Conservation (phyloP, 2,888 invertebrate genomes). For the Conops quadrifasciatus region DNA sequence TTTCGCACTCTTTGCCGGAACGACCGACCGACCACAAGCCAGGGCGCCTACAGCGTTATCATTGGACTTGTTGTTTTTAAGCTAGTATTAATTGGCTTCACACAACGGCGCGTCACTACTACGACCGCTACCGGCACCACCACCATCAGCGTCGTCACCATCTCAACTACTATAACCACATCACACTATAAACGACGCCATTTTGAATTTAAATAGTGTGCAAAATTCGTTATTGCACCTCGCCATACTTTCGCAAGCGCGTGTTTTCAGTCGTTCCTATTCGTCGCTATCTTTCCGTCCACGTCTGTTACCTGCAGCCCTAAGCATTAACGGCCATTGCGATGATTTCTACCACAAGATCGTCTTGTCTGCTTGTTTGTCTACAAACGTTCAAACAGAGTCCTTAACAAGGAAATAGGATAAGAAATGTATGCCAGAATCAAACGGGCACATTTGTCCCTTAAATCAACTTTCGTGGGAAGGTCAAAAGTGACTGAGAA, state of each 20-base stretch:
- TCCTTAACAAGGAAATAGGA: no score
- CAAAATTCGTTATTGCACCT: constrained; percentile 42
- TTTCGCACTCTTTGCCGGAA: constrained; percentile 27
- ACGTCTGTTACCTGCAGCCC: constrained; percentile 9
- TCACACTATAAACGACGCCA: constrained; percentile 50
- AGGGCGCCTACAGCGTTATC: neutral
- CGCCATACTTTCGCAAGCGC: neutral
- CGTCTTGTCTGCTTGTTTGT: no score
- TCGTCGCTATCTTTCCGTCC: neutral
- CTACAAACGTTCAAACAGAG: no score
- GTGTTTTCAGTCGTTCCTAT: constrained; percentile 2
- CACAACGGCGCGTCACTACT: constrained; percentile 34
- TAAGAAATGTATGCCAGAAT: no score
- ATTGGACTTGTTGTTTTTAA: constrained; percentile 41
- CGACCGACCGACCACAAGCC: constrained; percentile 12
- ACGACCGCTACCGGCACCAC: constrained; percentile 28
- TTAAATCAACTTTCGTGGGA: no score
- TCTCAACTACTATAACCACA: neutral
- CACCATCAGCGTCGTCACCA: constrained; percentile 24
- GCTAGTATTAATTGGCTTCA: constrained; percentile 44
- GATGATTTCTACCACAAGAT: no score
- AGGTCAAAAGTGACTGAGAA: no score
- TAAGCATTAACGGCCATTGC: neutral
- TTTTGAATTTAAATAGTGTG: constrained; percentile 57
- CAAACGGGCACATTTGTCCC: no score